Base-by-base conservation (phyloP, 2,797 vertebrate genomes). In the Tragopan temminckii region DNA sequence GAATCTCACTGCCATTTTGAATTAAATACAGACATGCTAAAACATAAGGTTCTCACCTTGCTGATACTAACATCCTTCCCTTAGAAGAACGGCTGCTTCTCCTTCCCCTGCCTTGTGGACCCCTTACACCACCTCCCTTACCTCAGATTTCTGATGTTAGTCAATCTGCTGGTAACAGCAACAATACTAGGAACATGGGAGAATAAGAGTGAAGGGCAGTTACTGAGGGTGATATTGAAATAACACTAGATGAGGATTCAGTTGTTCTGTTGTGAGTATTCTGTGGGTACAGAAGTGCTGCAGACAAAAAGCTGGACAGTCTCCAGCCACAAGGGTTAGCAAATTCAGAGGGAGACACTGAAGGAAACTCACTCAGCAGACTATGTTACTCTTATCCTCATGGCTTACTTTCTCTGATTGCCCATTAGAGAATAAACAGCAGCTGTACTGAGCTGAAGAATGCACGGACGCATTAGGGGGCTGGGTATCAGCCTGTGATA, bases 391-490 rank as follows among this genome's bases (percentile, higher is more conserved):
- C 19, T 38, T 42, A 72, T 31, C n/a, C 11, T 84, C 58, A 38
- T 0, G 0, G 25, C 50, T 40, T 70, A 31, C 61, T 61, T 35
- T 57, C 38, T 88, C 55, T 11, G 29, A 16, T 20, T 31, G 18
- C 40, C 40, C 77, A 53, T 4, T 14, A 67, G 40, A 64, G 53
- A 50, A 50, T 13, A 42, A 64, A 62, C 2, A 55, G 57, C 25
- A 57, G 48, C 40, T 23, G 13, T 3, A 11, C 3, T 4, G 11
- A 78, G 29, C 43, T 52, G 31, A 36, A 35, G 33, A 52, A 52
- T 1, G 29, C 43, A 20, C 0, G 0, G 21, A 74, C 7, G 13
- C 12, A 57, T 5, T 27, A 70, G 1, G 4, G 24, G 6, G 4
- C 7, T 59, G 62, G 9, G 5, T 17, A 55, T 16, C 69, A 78